Evolutionary conservation across 2,113 vertebrate genomes (phyloP), one percentile per base, ranked within the genome.

Genomic region (Silurus glanis): DNA sequence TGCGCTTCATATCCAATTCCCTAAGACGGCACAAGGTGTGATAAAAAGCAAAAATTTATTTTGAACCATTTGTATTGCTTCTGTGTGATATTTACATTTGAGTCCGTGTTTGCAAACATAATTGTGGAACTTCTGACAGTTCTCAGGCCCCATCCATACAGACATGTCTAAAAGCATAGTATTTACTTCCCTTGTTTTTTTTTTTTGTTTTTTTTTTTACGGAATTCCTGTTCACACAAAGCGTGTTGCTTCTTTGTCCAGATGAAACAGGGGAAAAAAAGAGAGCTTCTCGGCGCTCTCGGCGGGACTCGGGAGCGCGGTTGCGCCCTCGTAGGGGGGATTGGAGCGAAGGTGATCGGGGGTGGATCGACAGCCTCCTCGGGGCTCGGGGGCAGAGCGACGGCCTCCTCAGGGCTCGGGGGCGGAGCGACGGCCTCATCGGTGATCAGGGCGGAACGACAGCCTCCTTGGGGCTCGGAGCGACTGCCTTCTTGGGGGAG

Each of bases 41-140:
- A 80, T 80, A 80, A 61, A 61, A 59, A 58, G 61, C 25, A 80
- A 80, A 80, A 28, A 55, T 79, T 79, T 58, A 79, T 53, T 79
- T 58, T 56, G 25, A 4, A 58, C 0, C 25, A 19, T 21, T 58
- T 59, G 55, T 45, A 37, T 59, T 59, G 55, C 9, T 6, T 56
- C 51, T 28, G 53, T 7, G 2, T 56, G 53, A 80, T 80, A 61
- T 61, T 61, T 80, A 17, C 56, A 61, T 61, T 80, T 80, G 6
- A 45, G 61, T 61, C 28, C 47, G 28, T 80, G 55, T 58, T 80
- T 80, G 56, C 58, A 80, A 59, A 61, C 16, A 80, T 61, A 23
- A 80, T 45, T 6, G 9, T 47, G 17, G 25, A 61, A 47, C 1
- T 45, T 59, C 10, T 59, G 53, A 58, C 8, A 3, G 37, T 19